phyloP scores from a whole-genome alignment of 2,797 vertebrate genomes.

The Acipenser ruthenus region DNA sequence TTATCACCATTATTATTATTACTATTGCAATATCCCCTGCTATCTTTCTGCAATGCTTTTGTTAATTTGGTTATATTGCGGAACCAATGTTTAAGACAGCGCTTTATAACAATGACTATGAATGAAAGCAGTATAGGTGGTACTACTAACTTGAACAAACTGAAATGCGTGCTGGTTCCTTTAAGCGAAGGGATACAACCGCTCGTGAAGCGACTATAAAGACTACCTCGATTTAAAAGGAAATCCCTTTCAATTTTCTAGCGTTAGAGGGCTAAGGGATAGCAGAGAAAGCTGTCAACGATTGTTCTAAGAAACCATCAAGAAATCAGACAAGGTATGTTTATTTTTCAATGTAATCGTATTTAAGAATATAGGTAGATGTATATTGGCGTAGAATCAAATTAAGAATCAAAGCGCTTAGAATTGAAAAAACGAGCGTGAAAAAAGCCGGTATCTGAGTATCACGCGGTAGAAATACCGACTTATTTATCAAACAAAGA shows the following conservation, averaged over 20 bases:
- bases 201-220: conserved; percentile 57
- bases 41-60: not conserved
- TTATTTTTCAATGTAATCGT: not conserved
- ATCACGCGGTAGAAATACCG: no score
- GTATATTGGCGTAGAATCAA: no score
- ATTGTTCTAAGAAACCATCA: conserved; percentile 59
- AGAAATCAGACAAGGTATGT: conserved; percentile 48
- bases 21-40: no score
- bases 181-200: conserved; percentile 60
- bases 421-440: no score
- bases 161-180: not conserved
- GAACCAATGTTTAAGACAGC: not conserved
- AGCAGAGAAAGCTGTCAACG: conserved; percentile 39
- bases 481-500: no score
- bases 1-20: no score
- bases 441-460: no score
- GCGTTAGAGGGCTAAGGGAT: conserved; percentile 55
- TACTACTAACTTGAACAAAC: not conserved
- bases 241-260: conserved; percentile 60
- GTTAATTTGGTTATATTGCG: not conserved
- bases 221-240: conserved; percentile 52
- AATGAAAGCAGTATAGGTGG: no score
- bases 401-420: no score
- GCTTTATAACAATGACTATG: not conserved
- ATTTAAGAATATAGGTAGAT: not conserved